Percentiles rank a stretch among this genome's conserved stretches.
phyloP scores from a whole-genome alignment of 2,888 invertebrate species.

The Polydrusus cervinus region DNA sequence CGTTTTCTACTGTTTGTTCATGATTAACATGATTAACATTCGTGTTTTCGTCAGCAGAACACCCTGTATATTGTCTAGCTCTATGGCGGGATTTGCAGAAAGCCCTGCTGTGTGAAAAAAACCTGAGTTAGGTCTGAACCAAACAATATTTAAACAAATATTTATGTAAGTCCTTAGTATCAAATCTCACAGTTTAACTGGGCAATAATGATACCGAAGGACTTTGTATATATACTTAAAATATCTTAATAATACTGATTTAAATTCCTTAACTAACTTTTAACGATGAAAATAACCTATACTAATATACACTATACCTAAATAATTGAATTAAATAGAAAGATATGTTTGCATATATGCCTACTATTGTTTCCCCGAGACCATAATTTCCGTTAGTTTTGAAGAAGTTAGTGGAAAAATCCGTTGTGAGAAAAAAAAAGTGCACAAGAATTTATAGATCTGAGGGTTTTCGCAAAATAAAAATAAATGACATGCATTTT shows the following conservation, averaged over 20 bases:
- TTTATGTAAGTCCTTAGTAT: constrained; percentile 22
- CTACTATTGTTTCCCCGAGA: too few relatives aligned
- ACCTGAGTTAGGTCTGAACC: constrained; percentile 54
- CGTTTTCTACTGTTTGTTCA: constrained; percentile 26
- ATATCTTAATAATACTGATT: not conserved
- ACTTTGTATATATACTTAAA: not conserved
- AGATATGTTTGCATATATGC: too few relatives aligned
- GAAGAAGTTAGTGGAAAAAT: too few relatives aligned
- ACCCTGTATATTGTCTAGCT: constrained; percentile 55
- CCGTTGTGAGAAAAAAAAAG: too few relatives aligned
- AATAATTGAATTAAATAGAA: too few relatives aligned
- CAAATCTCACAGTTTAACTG: constrained; percentile 8
- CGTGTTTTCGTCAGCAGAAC: constrained; percentile 47
- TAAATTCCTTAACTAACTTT: not conserved
- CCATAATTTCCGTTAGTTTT: too few relatives aligned
- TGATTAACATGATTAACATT: constrained; percentile 41
- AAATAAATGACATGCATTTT: too few relatives aligned
- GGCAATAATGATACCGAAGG: constrained; percentile 13
- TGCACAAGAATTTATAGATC: too few relatives aligned
- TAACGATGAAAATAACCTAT: not conserved
- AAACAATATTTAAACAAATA: constrained; percentile 31
- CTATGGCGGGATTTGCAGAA: constrained; percentile 53
- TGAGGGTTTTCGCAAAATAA: too few relatives aligned
- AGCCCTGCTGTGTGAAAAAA: constrained; percentile 56
- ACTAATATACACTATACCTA: too few relatives aligned